A percentile compares a stretch with the other conserved stretches of the same genome.
phyloP scores from a whole-genome alignment of 2,113 vertebrate genomes.

The Scopus umbretta region DNA sequence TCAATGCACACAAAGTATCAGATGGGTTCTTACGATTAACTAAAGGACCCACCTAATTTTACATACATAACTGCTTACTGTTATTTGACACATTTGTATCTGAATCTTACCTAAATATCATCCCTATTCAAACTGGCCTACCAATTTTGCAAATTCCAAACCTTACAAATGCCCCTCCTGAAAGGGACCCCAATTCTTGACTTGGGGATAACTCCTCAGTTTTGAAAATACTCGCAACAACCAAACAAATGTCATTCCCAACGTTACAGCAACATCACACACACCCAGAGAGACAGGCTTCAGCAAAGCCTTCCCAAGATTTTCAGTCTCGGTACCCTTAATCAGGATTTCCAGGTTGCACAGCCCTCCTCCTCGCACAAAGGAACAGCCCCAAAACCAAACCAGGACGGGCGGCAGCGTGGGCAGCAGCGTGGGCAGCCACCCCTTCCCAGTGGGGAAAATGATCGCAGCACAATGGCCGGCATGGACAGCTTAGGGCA shows the following conservation, averaged over 20 bases:
- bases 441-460: conserved; percentile 62
- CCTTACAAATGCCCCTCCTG: neutral
- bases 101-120: neutral
- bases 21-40: neutral
- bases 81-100: neutral
- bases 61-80: accelerated
- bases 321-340: neutral
- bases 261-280: neutral
- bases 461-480: conserved; percentile 73
- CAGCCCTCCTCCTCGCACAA: conserved; percentile 48
- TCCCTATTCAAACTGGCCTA: neutral
- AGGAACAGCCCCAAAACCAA: neutral
- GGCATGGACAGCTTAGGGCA: conserved; percentile 73
- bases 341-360: conserved; percentile 1
- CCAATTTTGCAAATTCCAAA: neutral
- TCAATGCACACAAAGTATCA: neutral
- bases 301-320: neutral
- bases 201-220: neutral
- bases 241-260: neutral
- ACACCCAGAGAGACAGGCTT: neutral
- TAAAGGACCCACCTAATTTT: neutral
- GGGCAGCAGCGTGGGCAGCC: neutral
- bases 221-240: neutral
- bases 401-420: neutral
- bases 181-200: neutral